Evolutionary conservation across 2,113 vertebrate genomes (phyloP).

Genomic region (Muscicapa adusta): DNA sequence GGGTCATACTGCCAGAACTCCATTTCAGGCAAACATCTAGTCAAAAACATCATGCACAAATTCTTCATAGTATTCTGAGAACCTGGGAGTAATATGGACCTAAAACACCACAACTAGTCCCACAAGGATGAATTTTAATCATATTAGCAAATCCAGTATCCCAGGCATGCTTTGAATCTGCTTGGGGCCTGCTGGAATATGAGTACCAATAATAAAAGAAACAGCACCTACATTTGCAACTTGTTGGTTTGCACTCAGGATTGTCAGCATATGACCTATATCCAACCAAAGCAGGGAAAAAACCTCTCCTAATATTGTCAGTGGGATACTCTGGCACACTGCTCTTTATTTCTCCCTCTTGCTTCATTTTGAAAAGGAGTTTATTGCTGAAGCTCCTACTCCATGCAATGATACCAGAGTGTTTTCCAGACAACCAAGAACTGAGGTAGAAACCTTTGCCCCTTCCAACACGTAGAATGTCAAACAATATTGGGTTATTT

Average conservation of each 20-base stretch:
- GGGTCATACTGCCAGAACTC: background rate
- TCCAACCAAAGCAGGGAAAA: background rate
- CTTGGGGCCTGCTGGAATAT: background rate
- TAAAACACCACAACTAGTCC: background rate
- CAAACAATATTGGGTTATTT: background rate
- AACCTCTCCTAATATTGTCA: background rate
- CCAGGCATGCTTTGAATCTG: background rate
- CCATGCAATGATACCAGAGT: background rate
- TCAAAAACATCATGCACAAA: background rate
- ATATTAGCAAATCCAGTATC: background rate
- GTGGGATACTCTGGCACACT: background rate
- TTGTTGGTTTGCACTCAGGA: background rate
- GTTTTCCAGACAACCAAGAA: background rate
- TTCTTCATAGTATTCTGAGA: background rate
- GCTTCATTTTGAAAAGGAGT: background rate
- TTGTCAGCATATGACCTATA: background rate
- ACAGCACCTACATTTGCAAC: background rate
- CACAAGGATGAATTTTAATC: background rate
- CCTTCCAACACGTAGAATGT: background rate
- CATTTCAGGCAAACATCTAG: background rate
- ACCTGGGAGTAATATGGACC: background rate
- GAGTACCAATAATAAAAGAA: background rate
- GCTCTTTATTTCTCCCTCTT: background rate
- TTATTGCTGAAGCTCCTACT: background rate
- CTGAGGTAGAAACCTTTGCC: background rate